Conservation (phyloP, 2,797 vertebrate genomes). For the Macropus fuliginosus region DNA sequence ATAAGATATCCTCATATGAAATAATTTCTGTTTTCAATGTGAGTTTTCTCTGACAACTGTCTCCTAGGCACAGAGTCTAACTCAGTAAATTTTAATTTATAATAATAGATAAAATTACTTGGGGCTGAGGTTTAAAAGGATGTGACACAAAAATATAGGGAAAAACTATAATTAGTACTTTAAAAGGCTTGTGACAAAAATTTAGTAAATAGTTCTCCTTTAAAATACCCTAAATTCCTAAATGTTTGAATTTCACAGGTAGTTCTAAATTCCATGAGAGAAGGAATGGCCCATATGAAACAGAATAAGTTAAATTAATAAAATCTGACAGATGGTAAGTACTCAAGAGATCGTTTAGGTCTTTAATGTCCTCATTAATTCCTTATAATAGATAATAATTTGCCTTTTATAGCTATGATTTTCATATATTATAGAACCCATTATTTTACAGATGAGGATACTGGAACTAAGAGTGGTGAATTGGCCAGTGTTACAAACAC, state of each 20-base stretch:
- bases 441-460: not conserved
- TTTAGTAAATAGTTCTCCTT: constrained; percentile 24
- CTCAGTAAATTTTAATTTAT: not conserved
- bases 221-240: constrained; percentile 6
- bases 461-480: not conserved
- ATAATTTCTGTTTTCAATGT: not conserved
- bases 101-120: constrained; percentile 39
- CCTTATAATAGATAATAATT: not conserved
- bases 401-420: not conserved
- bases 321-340: not conserved
- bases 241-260: not conserved
- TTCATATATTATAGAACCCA: not conserved
- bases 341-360: not conserved
- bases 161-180: constrained; percentile 16
- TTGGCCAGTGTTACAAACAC: not conserved
- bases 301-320: not conserved
- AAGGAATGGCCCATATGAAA: constrained; percentile 25
- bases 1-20: not conserved
- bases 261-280: constrained; percentile 3
- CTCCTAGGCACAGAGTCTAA: not conserved
- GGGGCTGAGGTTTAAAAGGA: not conserved
- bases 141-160: not conserved
- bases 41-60: not conserved
- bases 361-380: not conserved
- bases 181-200: constrained; percentile 40